These are phyloP conservation scores for Serranus cabrilla DNA, from an alignment of 2,797 vertebrate species.

Conservation along the genomic window DNA sequence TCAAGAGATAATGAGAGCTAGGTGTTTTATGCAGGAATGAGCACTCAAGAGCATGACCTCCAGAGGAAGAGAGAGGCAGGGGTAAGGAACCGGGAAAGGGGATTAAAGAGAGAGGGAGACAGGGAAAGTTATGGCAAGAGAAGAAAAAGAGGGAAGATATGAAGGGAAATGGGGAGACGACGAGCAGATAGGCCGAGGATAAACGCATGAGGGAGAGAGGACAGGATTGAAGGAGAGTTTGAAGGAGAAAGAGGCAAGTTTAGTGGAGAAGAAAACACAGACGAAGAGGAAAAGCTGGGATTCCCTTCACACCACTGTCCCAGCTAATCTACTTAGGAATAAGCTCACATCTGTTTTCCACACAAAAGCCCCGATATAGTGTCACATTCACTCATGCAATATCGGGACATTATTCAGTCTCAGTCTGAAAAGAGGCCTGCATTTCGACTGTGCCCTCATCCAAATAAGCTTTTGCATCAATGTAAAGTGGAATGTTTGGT, in stretches of 20 bases:
- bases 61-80: slow-evolving; percentile 43
- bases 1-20: slow-evolving; percentile 66
- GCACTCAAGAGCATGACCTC: slow-evolving; percentile 75
- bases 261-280: slow-evolving; percentile 25
- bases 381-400: slow-evolving; percentile 58
- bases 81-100: slow-evolving; percentile 30
- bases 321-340: slow-evolving; percentile 80
- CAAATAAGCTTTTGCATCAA: slow-evolving; percentile 52
- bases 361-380: slow-evolving; percentile 69
- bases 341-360: slow-evolving; percentile 76
- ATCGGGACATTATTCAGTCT: slow-evolving; percentile 58
- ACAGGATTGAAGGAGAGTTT: slow-evolving; percentile 42
- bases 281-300: slow-evolving; percentile 44
- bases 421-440: slow-evolving; percentile 38
- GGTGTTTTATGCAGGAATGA: slow-evolving; percentile 74
- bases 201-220: slow-evolving; percentile 8
- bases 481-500: slow-evolving; percentile 48
- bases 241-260: slow-evolving; percentile 53
- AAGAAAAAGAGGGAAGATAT: slow-evolving; percentile 17
- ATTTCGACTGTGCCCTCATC: slow-evolving; percentile 50
- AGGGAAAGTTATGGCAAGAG: slow-evolving; percentile 22
- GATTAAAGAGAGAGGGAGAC: slow-evolving; percentile 46
- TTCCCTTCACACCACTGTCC: slow-evolving; percentile 78
- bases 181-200: slow-evolving; percentile 20
- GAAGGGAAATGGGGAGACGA: slow-evolving; percentile 22